phyloP scores from a whole-genome alignment of 2,888 invertebrate genomes.

The Margaritifera margaritifera region DNA sequence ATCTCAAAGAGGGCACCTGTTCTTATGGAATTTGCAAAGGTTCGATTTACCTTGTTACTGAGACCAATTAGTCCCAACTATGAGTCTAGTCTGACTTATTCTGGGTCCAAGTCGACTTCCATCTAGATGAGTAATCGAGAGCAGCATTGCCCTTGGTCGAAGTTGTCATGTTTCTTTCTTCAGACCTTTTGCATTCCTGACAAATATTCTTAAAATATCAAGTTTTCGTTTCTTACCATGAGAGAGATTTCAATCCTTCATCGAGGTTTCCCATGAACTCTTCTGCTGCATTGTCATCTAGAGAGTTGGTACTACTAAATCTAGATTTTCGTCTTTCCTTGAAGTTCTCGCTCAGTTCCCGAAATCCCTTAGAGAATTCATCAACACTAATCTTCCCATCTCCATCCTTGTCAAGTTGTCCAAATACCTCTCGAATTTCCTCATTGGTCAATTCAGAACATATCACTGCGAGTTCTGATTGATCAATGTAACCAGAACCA shows the following conservation, averaged over 20 bases:
- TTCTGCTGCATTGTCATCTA: conserved; percentile 43
- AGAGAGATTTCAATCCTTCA: conserved; percentile 59
- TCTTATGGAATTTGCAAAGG: too few relatives aligned
- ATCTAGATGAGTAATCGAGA: too few relatives aligned
- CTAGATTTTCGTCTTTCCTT: conserved; percentile 48
- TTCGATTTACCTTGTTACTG: too few relatives aligned
- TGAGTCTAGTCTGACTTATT: too few relatives aligned
- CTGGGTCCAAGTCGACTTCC: too few relatives aligned
- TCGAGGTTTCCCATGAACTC: conserved; percentile 60
- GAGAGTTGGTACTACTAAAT: conserved; percentile 43
- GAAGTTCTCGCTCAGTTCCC: conserved; percentile 52
- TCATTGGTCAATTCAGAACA: conserved; percentile 74
- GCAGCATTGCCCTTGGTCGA: too few relatives aligned
- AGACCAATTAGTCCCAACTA: too few relatives aligned
- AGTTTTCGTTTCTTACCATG: conserved; percentile 56
- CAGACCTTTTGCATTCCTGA: too few relatives aligned
- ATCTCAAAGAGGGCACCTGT: too few relatives aligned
- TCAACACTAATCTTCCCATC: conserved; percentile 76
- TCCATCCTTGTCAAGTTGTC: conserved; percentile 75
- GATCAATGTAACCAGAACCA: conserved; percentile 74
- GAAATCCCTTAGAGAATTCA: conserved; percentile 76
- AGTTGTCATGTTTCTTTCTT: too few relatives aligned
- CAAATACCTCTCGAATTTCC: conserved; percentile 75
- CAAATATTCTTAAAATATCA: background rate
- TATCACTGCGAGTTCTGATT: conserved; percentile 74